These are phyloP conservation scores for Pitangus sulphuratus DNA, from an alignment of 2,797 vertebrate species.

Conservation along the genomic window DNA sequence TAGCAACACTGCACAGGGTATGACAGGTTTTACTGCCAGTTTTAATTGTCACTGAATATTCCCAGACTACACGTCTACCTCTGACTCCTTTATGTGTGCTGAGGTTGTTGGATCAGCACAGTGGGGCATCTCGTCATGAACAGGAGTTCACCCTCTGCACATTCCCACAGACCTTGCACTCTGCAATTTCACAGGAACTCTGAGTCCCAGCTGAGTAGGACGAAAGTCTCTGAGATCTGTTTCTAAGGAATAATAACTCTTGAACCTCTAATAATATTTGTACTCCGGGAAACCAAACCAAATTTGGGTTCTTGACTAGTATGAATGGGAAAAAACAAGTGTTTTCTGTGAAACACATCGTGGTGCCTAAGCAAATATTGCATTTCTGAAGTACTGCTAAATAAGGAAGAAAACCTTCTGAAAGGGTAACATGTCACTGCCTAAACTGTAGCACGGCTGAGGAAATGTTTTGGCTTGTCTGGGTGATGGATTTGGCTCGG, in stretches of 20 bases:
- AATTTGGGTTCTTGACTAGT: background rate
- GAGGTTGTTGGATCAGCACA: background rate
- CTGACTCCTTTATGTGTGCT: background rate
- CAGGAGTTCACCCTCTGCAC: background rate
- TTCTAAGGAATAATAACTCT: background rate
- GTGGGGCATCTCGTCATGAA: background rate
- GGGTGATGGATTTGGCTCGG: background rate
- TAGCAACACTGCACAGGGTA: background rate
- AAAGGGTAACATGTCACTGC: background rate
- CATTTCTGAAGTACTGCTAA: background rate
- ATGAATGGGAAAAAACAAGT: background rate
- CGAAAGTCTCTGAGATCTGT: background rate
- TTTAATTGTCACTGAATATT: background rate
- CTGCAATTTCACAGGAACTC: background rate
- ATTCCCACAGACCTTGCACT: background rate
- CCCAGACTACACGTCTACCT: background rate
- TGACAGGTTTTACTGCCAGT: background rate
- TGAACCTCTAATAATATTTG: background rate
- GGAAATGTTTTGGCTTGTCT: background rate
- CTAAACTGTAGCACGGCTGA: background rate
- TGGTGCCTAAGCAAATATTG: background rate
- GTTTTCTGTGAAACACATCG: background rate
- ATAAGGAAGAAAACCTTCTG: background rate
- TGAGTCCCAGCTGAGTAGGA: background rate
- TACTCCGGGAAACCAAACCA: background rate